Base-by-base conservation (phyloP, 2,113 vertebrate species). In the Pseudopodoces humilis region DNA sequence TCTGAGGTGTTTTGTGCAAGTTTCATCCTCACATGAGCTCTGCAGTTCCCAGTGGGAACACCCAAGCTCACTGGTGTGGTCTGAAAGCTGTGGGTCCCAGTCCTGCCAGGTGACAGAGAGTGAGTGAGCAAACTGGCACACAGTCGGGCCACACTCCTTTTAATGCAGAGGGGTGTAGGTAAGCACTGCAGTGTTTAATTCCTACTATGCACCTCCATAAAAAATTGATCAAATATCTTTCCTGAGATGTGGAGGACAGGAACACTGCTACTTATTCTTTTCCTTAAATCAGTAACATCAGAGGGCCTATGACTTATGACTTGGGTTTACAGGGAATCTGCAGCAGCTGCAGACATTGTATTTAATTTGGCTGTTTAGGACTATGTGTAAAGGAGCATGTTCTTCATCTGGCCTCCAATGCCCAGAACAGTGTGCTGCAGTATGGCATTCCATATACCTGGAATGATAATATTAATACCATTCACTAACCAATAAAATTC, bases 61-160 rank as follows among this genome's bases (percentile, higher is more conserved):
- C 6, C 30, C 33, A 50, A 10, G 49, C 37, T 85, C 6, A 0
- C 27, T 22, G 24, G 16, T 35, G 13, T 43, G 46, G 7, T 28
- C 24, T 60, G 53, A 56, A 60, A 60, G 53, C 53, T 68, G 8
- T 18, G 24, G 20, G 58, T 60, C 33, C 31, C 30, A 25, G 31
- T 16, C 24, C 31, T 28, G 68, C 23, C 49, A 69, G 58, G 31
- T 14, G 46, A 15, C 53, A 76, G 14, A 37, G 27, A 21, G 50
- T 0, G 3, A n/a, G 33, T 0, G 1, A 58, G 30, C 18, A 37
- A 70, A 35, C 16, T 27, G 28, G 41, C 31, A 37, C 33, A 20
- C 7, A 12, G 6, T 52, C 21, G 27, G 37, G 15, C 15, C 58
- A 63, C 1, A 0, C 17, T 27, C 7, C 8, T 25, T 68, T 41